Evolutionary conservation across 2,888 invertebrate genomes (phyloP), one percentile per base, ranked within the genome.

Genomic region (Cylindroiulus punctatus): DNA sequence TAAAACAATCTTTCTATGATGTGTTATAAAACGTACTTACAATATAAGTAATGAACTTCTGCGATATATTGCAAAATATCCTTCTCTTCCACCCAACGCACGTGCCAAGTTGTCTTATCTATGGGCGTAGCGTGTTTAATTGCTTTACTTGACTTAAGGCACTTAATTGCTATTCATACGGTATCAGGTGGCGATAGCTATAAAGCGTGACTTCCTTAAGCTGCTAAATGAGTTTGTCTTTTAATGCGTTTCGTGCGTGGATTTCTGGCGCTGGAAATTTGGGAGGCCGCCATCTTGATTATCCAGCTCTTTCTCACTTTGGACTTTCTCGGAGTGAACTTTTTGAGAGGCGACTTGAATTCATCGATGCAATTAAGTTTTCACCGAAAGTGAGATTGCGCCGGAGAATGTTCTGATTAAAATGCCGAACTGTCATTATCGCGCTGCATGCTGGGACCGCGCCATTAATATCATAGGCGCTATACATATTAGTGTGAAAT

Each of bases 341-440:
- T 44, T 76, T 17, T 14, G 65, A 76, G 30, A 32, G 30, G 30
- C 17, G 76, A 76, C 12, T 76, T 76, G 14, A 76, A 30, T 76
- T 30, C 30, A 76, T 76, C 30, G 76, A 76, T 76, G 76, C 76
- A 76, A 76, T 76, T 76, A 76, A 76, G 76, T 30, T 76, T n/a
- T 30, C 76, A 14, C 76, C 17, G 30, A 76, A 76, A 30, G 76
- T 76, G 30, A 76, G 76, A 76, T 76, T 76, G 76, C 30, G 76
- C 30, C 26, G 4, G 30, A 76, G 76, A 76, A 30, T 76, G 76
- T 17, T 76, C 8, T 30, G 76, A 76, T 76, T 76, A 76, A 76
- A 76, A 76, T 76, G 76, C 76, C 76, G 14, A 76, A 76, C 76
- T 76, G 76, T 30, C 76, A 76, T 76, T 76, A 76, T 76, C 76